Evolutionary conservation across 1,140 invertebrate species (phyloP), one percentile per base, ranked within the genome.

Genomic region (Armadillidium nasatum): DNA sequence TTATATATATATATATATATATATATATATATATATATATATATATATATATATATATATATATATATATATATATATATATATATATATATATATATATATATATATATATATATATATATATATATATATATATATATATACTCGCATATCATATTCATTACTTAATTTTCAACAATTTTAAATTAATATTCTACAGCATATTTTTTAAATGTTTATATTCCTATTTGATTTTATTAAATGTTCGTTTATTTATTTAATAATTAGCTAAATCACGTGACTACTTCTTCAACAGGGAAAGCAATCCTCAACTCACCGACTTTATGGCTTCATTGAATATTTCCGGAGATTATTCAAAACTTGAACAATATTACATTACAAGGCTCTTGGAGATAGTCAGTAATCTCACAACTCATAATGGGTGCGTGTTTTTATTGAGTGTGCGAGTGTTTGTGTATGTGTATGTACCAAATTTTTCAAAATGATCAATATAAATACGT

Each of bases 361-460:
- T 94, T 3, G 90, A 94, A 83, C 85, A 87, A 77, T 88, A 89
- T 76, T 94, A 92, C 83, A 89, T 93, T 77, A 84, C 89, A 79
- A 88, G 88, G 78, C 74, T 93, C 0, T 82, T 93, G 0, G 80
- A 86, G 75, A 73, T 81, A 10, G 45, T 82, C 22, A 44, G 71
- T 44, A 73, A 76, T 19, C 75, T 82, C 11, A 76, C 80, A 7
- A 78, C 77, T 7, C 80, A 81, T 43, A 82, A 82, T 68, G 79
- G 77, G 73, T 80, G n/a, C n/a, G n/a, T n/a, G n/a, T n/a, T n/a
- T n/a, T n/a, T n/a, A n/a, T n/a, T n/a, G n/a, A n/a, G n/a, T n/a
- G n/a, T n/a, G n/a, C n/a, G n/a, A n/a, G n/a, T n/a, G n/a, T n/a
- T n/a, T n/a, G n/a, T n/a, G n/a, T n/a, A n/a, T n/a, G n/a, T n/a